A percentile compares a stretch with the other conserved stretches of the same genome.
Evolutionary conservation across 2,888 invertebrate species (phyloP).

Genomic region (Leistus spinibarbis): DNA sequence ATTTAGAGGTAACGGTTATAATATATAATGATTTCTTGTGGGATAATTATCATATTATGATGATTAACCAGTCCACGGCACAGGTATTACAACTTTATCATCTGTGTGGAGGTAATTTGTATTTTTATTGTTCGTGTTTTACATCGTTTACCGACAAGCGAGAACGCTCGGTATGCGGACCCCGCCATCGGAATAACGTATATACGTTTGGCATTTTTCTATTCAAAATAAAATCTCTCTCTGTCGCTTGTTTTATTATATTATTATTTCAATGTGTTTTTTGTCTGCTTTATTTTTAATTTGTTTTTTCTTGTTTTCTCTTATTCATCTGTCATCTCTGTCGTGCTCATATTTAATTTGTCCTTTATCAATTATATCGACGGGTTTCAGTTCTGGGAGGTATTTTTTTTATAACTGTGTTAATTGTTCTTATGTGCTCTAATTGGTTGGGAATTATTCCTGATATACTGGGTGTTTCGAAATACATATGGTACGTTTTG

Average conservation of each 20-base stretch:
- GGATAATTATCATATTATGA: constrained; percentile 30
- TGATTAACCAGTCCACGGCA: constrained; percentile 10
- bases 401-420: constrained; percentile 38
- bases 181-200: neutral
- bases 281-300: neutral
- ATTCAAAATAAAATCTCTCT: constrained; percentile 20
- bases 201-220: constrained; percentile 17
- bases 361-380: constrained; percentile 35
- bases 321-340: constrained; percentile 1
- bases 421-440: constrained; percentile 27
- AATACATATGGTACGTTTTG: constrained; percentile 15
- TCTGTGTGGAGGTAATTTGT: constrained; percentile 4
- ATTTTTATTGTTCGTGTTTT: constrained; percentile 16
- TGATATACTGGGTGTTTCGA: constrained; percentile 30
- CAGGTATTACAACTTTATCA: constrained; percentile 5
- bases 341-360: neutral
- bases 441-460: constrained; percentile 34
- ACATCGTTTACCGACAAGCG: constrained; percentile 12
- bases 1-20: constrained; percentile 11
- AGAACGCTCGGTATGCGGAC: constrained; percentile 4
- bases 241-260: neutral
- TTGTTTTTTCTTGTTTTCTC: neutral
- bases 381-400: constrained; percentile 28
- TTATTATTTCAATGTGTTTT: neutral
- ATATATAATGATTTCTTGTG: constrained; percentile 17